phyloP scores from a whole-genome alignment of 2,797 vertebrate species.

The Gouania willdenowi region DNA sequence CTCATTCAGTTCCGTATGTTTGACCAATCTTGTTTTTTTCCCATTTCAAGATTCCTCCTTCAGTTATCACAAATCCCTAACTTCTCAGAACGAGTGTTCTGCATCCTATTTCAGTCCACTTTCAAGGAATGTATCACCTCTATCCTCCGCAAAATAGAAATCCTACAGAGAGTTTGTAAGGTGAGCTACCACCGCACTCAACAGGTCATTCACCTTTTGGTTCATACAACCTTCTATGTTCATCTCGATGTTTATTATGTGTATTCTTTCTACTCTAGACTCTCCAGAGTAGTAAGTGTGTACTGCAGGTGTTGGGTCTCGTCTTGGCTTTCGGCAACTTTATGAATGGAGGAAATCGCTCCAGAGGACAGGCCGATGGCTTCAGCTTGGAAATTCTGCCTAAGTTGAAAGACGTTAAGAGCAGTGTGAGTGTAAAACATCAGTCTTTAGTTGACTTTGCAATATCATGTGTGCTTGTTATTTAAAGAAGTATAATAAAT shows the following conservation, averaged over 20 bases:
- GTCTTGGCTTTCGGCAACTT: conserved; percentile 96
- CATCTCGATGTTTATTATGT: conserved; percentile 6
- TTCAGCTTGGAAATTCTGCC: conserved; percentile 94
- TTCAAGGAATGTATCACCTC: conserved; percentile 90
- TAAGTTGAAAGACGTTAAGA: conserved; percentile 97
- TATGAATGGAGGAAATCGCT: conserved; percentile 97
- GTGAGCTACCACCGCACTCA: too few species aligned
- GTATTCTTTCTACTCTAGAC: conserved; percentile 64
- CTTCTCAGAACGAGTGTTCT: conserved; percentile 95
- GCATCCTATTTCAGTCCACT: conserved; percentile 92
- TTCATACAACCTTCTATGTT: conserved; percentile 1
- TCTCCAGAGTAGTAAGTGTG: conserved; percentile 78
- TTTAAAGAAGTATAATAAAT: not conserved
- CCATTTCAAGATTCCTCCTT: conserved; percentile 88
- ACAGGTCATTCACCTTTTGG: too few species aligned
- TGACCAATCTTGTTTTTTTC: conserved; percentile 11
- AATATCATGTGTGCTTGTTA: conserved; percentile 4
- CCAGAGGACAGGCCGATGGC: conserved; percentile 95
- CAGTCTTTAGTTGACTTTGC: not conserved
- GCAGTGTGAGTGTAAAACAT: conserved; percentile 81
- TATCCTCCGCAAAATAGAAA: conserved; percentile 86
- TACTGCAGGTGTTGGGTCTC: conserved; percentile 87
- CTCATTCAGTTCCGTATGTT: not conserved
- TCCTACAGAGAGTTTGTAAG: conserved; percentile 89
- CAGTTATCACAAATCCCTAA: conserved; percentile 92